Conservation (phyloP, 1,140 invertebrate species). For the Nomia melanderi region DNA sequence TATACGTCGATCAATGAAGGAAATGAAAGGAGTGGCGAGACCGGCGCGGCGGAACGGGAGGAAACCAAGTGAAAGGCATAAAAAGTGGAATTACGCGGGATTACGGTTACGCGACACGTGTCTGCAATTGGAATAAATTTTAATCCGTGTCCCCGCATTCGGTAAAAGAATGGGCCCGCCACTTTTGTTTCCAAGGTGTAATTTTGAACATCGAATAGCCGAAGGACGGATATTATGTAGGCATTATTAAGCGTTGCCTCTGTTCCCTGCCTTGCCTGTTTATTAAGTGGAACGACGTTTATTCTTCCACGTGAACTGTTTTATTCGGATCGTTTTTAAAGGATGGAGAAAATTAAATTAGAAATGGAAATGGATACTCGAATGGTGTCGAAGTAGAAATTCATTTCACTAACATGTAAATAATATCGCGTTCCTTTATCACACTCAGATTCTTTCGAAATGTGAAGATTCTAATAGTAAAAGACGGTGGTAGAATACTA, state of each 20-base stretch:
- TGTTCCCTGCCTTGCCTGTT: not conserved
- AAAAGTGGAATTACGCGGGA: slow-evolving; percentile 19
- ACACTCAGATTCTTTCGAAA: no score
- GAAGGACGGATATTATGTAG: not conserved
- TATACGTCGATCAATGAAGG: slow-evolving; percentile 36
- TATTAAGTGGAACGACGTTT: not conserved
- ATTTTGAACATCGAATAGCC: not conserved
- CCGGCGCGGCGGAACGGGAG: not conserved
- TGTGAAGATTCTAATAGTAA: no score
- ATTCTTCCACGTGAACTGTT: no score
- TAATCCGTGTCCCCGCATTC: not conserved
- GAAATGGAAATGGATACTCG: no score
- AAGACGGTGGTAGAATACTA: no score
- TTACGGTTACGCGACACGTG: slow-evolving; percentile 16
- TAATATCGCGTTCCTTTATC: no score
- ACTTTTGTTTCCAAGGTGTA: not conserved
- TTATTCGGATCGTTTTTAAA: no score
- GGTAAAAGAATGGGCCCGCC: not conserved
- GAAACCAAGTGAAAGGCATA: not conserved
- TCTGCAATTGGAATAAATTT: slow-evolving; percentile 32
- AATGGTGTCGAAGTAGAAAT: no score
- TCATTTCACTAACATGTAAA: no score
- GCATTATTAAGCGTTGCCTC: not conserved
- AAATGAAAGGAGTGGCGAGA: slow-evolving; percentile 11
- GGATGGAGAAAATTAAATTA: no score